Percentiles rank a stretch among this genome's conserved stretches.
These are phyloP conservation scores for Crocallis elinguaria DNA, from an alignment of 2,888 invertebrate genomes.

Conservation along the genomic window DNA sequence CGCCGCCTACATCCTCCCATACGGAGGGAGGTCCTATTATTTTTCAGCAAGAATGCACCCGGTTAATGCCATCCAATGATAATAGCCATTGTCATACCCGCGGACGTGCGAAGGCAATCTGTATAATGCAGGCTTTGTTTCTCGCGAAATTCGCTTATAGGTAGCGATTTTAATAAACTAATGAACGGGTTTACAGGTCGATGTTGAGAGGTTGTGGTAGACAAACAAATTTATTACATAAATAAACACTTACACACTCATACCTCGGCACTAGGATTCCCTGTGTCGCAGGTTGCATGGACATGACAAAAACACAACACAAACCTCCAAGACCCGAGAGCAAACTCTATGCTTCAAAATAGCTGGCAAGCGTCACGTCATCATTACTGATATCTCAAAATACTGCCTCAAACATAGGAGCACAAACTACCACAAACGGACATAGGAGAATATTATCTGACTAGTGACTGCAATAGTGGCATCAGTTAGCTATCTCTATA, in stretches of 20 bases:
- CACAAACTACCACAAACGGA: conserved; percentile 14
- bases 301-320: too few relatives aligned
- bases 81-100: conserved; percentile 61
- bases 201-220: neutral
- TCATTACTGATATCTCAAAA: conserved; percentile 10
- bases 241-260: too few relatives aligned
- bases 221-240: neutral
- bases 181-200: conserved; percentile 36
- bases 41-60: conserved; percentile 78
- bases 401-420: neutral
- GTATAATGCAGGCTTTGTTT: conserved; percentile 65
- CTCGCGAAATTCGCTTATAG: conserved; percentile 26
- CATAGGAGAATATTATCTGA: conserved; percentile 4
- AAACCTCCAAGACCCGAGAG: too few relatives aligned
- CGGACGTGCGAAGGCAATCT: conserved; percentile 71
- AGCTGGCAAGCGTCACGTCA: neutral
- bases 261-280: too few relatives aligned
- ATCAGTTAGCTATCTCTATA: neutral
- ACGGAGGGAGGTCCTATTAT: conserved; percentile 66
- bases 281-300: too few relatives aligned
- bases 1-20: conserved; percentile 56
- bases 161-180: conserved; percentile 57
- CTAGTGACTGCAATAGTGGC: neutral
- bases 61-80: conserved; percentile 75
- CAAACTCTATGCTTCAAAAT: too few relatives aligned